Percentiles rank a stretch among this genome's conserved stretches.
phyloP scores from a whole-genome alignment of 2,113 vertebrate genomes.

The Oreotrochilus melanogaster region DNA sequence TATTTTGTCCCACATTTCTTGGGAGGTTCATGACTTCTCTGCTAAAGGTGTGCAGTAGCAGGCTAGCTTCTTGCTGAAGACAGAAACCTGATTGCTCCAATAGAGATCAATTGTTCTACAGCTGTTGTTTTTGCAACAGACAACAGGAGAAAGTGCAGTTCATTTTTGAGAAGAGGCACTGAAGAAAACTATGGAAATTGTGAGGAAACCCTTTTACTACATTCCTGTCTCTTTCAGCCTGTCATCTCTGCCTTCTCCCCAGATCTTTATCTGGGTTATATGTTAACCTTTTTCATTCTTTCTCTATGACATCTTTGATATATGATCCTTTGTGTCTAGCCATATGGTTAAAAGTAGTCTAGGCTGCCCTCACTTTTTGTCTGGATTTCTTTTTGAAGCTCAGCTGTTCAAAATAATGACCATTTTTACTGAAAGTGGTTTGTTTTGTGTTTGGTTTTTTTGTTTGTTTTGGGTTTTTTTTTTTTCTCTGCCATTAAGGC shows the following conservation, averaged over 20 bases:
- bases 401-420: background rate
- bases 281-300: constrained; percentile 63
- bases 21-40: background rate
- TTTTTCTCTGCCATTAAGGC: background rate
- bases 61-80: background rate
- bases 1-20: background rate
- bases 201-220: background rate
- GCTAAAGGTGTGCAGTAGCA: background rate
- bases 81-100: background rate
- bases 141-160: background rate
- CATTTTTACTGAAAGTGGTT: background rate
- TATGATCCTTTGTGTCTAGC: constrained; percentile 46
- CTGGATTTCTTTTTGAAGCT: constrained; percentile 13
- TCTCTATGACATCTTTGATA: constrained; percentile 4
- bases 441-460: too few relatives aligned
- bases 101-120: background rate
- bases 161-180: background rate
- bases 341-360: constrained; percentile 26
- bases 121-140: background rate
- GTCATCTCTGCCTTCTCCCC: background rate
- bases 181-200: background rate
- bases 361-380: background rate
- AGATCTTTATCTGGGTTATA: constrained; percentile 43
- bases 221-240: constrained; percentile 11
- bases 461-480: background rate